Percentiles rank a stretch among this genome's conserved stretches.
Conservation (phyloP, 2,888 invertebrate species). For the Nephrotoma guestfalica region DNA sequence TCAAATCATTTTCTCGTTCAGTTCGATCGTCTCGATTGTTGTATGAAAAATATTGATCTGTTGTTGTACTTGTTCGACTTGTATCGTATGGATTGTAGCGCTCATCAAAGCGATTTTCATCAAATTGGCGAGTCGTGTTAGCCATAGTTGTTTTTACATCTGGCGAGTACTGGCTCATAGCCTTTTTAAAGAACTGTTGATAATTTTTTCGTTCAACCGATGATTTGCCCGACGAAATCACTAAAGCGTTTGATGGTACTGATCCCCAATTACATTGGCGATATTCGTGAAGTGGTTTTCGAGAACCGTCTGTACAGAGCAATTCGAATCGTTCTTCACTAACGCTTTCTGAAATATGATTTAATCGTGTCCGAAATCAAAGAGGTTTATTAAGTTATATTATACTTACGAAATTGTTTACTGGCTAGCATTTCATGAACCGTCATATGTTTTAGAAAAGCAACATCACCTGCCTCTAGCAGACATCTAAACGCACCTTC, state of each 20-base stretch:
- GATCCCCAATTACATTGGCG: slow-evolving; percentile 71
- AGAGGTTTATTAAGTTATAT: background rate
- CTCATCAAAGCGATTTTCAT: background rate
- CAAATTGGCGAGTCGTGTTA: background rate
- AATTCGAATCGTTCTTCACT: slow-evolving; percentile 59
- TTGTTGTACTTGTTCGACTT: slow-evolving; percentile 16
- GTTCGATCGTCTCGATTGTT: slow-evolving; percentile 18
- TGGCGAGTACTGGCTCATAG: background rate
- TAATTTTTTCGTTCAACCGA: slow-evolving; percentile 23
- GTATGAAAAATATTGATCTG: slow-evolving; percentile 10
- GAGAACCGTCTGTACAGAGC: slow-evolving; percentile 64
- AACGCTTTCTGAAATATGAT: slow-evolving; percentile 38
- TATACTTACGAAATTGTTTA: slow-evolving; percentile 40
- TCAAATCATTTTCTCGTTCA: slow-evolving; percentile 8
- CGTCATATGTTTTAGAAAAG: slow-evolving; percentile 77
- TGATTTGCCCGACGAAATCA: slow-evolving; percentile 65
- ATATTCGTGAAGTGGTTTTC: slow-evolving; percentile 52
- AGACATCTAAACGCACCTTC: slow-evolving; percentile 85
- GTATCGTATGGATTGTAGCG: slow-evolving; percentile 4
- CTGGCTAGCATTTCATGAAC: slow-evolving; percentile 53
- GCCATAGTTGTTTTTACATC: background rate
- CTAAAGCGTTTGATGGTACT: slow-evolving; percentile 70
- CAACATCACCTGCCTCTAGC: slow-evolving; percentile 71
- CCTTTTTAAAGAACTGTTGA: background rate
- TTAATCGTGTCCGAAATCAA: background rate